These are phyloP conservation scores for Thalassarche chlororhynchos DNA, from an alignment of 2,113 vertebrate species.

Conservation along the genomic window DNA sequence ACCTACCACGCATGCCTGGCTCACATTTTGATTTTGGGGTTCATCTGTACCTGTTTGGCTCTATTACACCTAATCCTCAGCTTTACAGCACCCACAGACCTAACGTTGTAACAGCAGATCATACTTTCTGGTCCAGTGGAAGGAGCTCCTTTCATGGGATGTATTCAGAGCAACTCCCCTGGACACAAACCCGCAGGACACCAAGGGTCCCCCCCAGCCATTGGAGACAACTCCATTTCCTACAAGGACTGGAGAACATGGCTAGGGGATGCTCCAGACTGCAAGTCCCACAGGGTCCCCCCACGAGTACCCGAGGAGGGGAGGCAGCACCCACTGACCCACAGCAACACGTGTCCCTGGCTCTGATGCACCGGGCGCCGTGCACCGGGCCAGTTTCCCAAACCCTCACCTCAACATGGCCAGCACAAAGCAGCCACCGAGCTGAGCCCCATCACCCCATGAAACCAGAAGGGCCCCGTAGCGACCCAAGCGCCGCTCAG, in stretches of 20 bases:
- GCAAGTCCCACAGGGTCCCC: not conserved
- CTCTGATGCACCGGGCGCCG: accelerated
- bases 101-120: not conserved
- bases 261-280: not conserved
- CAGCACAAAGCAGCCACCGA: not conserved
- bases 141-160: not conserved
- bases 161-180: not conserved
- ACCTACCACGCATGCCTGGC: accelerated
- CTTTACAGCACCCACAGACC: not conserved
- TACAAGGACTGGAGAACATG: not conserved
- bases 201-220: not conserved
- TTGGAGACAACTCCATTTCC: not conserved
- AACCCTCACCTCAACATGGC: not conserved
- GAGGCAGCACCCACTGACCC: not conserved
- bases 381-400: not conserved
- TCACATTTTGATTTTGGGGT: not conserved
- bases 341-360: not conserved
- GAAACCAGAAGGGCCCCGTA: not conserved
- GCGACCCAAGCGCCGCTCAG: not conserved
- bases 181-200: not conserved
- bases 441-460: not conserved
- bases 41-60: not conserved
- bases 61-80: not conserved
- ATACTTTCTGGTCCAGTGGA: not conserved
- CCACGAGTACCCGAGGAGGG: accelerated